These are phyloP conservation scores for Catocala nupta DNA, from an alignment of 2,888 invertebrate species.

Conservation along the genomic window DNA sequence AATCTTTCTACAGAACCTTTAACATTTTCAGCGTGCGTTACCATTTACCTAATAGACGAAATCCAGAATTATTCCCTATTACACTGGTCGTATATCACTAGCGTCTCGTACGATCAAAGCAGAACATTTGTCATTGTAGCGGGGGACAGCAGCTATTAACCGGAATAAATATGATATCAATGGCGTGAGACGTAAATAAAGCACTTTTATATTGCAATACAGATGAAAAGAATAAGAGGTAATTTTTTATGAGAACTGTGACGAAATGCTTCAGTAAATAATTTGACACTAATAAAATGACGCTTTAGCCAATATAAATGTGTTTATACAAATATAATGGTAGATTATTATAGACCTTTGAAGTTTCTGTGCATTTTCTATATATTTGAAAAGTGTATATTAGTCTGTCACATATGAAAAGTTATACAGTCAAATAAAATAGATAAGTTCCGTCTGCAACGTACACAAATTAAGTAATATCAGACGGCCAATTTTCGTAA, in stretches of 20 bases:
- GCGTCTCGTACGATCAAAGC: constrained; percentile 40
- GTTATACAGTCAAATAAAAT: no score
- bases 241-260: background rate
- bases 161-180: constrained; percentile 38
- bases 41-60: constrained; percentile 13
- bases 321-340: no score
- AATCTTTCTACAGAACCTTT: constrained; percentile 3
- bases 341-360: no score
- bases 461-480: no score
- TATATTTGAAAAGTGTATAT: no score
- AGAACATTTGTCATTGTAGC: constrained; percentile 32
- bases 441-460: no score
- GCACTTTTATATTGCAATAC: constrained; percentile 14
- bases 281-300: no score
- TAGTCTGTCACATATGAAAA: no score
- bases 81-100: constrained; percentile 26
- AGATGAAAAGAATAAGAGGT: background rate
- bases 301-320: no score
- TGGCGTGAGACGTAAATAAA: constrained; percentile 33
- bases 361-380: no score
- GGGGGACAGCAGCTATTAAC: constrained; percentile 38
- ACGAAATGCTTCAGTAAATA: background rate
- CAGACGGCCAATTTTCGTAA: no score
- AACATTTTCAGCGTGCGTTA: background rate
- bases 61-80: constrained; percentile 20